phyloP scores from a whole-genome alignment of 2,113 vertebrate species.

The Mixornis gularis region DNA sequence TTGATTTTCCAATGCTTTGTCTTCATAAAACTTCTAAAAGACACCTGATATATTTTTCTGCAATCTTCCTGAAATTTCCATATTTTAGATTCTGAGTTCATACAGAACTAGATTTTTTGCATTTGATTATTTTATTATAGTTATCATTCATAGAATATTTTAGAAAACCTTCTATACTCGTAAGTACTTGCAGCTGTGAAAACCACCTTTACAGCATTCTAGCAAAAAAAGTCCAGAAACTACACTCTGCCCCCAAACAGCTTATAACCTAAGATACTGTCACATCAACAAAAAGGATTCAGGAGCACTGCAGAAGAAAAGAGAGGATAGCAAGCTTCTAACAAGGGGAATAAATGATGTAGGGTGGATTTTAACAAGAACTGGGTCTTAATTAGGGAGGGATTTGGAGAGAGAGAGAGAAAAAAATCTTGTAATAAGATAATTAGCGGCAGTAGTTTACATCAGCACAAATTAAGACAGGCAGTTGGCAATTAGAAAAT shows the following conservation, averaged over 20 bases:
- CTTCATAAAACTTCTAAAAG: background rate
- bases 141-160: background rate
- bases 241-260: background rate
- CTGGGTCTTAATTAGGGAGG: slow-evolving; percentile 14
- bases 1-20: background rate
- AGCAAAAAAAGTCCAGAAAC: background rate
- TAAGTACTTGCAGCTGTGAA: background rate
- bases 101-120: background rate
- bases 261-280: background rate
- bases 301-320: background rate
- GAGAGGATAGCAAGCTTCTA: background rate
- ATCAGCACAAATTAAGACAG: slow-evolving; percentile 22
- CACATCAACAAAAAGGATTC: background rate
- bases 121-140: background rate
- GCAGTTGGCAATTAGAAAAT: slow-evolving; percentile 9
- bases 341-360: background rate
- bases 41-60: rapidly evolving
- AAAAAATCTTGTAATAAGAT: background rate
- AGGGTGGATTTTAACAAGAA: slow-evolving; percentile 23
- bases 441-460: slow-evolving; percentile 13
- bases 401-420: background rate
- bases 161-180: background rate
- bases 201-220: background rate
- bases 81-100: background rate
- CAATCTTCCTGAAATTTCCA: background rate